Evolutionary conservation across 2,113 vertebrate genomes (phyloP).

Genomic region (Papio anubis): DNA sequence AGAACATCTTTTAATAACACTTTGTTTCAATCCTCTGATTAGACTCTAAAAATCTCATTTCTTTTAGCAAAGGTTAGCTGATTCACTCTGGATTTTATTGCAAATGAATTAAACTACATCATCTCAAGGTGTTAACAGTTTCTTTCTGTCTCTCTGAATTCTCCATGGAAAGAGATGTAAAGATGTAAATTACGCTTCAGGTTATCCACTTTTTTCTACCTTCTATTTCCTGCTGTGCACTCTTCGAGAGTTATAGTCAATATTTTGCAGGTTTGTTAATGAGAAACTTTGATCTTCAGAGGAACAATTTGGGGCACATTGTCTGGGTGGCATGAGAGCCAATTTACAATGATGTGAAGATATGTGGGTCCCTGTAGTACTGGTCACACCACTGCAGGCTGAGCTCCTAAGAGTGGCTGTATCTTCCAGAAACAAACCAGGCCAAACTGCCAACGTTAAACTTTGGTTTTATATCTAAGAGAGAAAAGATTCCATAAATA

Average conservation of each 20-base stretch:
- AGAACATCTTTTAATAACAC: slow-evolving; percentile 36
- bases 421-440: background rate
- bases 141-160: background rate
- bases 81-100: background rate
- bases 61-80: slow-evolving; percentile 31
- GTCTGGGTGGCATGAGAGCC: background rate
- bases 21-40: slow-evolving; percentile 47
- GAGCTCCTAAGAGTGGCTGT: too few relatives aligned
- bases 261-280: background rate
- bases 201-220: background rate
- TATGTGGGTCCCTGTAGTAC: fast-evolving
- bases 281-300: background rate
- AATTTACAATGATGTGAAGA: background rate
- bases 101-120: background rate
- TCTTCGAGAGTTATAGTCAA: background rate
- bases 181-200: background rate
- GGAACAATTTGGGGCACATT: background rate
- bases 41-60: slow-evolving; percentile 28
- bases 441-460: background rate
- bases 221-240: background rate
- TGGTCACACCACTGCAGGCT: background rate
- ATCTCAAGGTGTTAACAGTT: background rate
- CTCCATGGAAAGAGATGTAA: background rate
- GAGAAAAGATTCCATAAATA: background rate
- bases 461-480: background rate